Conservation (phyloP, 2,113 vertebrate species). For the Pomatostomus ruficeps region DNA sequence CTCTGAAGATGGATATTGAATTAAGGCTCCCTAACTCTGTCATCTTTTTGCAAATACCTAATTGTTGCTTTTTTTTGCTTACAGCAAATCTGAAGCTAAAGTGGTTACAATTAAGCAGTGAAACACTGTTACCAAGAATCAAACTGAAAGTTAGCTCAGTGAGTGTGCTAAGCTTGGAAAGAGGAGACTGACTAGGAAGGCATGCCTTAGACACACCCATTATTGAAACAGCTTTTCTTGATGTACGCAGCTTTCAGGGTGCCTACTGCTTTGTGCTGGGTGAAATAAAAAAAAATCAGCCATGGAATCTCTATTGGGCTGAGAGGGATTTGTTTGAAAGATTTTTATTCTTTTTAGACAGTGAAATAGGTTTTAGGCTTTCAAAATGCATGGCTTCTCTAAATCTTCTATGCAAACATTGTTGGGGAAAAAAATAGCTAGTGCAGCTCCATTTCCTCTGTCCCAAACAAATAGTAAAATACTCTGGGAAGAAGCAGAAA, state of each 20-base stretch:
- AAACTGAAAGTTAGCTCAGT: neutral
- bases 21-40: constrained; percentile 39
- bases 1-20: constrained; percentile 64
- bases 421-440: neutral
- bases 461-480: constrained; percentile 19
- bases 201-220: constrained; percentile 29
- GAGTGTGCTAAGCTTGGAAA: neutral
- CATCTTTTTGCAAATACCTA: constrained; percentile 33
- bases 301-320: neutral
- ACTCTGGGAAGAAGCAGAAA: constrained; percentile 5
- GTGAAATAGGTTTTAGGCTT: neutral
- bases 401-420: constrained; percentile 36
- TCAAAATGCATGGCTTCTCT: constrained; percentile 34
- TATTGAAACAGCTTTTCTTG: constrained; percentile 51
- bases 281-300: constrained; percentile 11
- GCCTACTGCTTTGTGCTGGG: constrained; percentile 43
- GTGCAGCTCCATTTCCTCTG: neutral
- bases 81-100: neutral
- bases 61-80: neutral
- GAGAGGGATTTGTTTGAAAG: constrained; percentile 43
- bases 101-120: constrained; percentile 30
- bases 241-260: constrained; percentile 21
- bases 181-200: neutral
- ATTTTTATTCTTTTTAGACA: constrained; percentile 40
- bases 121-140: constrained; percentile 24